A percentile compares a stretch with the other conserved stretches of the same genome.
Evolutionary conservation across 2,797 vertebrate species (phyloP).

Genomic region (Neosilurus hyrtlii): DNA sequence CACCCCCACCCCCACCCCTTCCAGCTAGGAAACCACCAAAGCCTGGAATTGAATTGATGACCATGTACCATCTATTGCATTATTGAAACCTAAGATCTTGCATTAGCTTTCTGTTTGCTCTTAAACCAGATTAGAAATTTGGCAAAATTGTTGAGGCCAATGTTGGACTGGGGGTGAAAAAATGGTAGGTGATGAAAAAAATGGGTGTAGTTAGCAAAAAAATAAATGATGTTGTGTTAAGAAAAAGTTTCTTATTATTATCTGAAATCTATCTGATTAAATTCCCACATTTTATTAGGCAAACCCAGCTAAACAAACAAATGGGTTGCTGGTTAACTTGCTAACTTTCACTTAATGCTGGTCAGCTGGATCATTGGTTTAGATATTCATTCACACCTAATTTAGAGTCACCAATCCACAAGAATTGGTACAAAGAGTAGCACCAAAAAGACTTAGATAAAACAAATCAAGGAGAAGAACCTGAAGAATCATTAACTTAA

Average conservation of each 20-base stretch:
- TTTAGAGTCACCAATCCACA: neutral
- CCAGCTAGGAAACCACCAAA: constrained; percentile 78
- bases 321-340: neutral
- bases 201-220: neutral
- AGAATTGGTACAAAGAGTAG: too few species aligned
- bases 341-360: neutral
- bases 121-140: constrained; percentile 16
- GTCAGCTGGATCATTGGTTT: neutral
- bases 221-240: neutral
- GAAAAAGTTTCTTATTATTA: too few species aligned
- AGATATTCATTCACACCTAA: neutral
- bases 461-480: too few species aligned
- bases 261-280: neutral
- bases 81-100: constrained; percentile 70
- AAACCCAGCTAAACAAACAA: neutral
- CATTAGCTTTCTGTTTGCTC: constrained; percentile 60
- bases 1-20: constrained; percentile 43
- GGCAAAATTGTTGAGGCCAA: neutral
- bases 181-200: neutral
- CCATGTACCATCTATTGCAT: constrained; percentile 67
- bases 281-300: neutral
- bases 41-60: constrained; percentile 79
- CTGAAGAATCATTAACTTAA: too few species aligned
- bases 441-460: too few species aligned
- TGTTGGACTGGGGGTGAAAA: neutral